phyloP scores from a whole-genome alignment of 2,797 vertebrate genomes.

The Pseudopleuronectes americanus region DNA sequence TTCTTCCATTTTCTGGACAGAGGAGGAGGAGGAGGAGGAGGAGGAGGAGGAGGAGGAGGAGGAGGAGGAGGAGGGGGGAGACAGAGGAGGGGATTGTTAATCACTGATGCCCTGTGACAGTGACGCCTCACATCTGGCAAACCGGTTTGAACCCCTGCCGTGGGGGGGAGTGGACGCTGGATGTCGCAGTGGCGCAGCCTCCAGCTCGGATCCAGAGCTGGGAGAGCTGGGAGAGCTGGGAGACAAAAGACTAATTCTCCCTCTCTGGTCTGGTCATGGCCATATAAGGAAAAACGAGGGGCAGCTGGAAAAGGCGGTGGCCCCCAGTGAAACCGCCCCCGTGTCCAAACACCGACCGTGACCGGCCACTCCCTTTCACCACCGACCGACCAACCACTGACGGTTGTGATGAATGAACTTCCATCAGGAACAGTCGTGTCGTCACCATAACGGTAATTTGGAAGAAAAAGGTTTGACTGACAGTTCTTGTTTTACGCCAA shows the following conservation, averaged over 20 bases:
- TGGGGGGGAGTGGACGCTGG: conserved; percentile 77
- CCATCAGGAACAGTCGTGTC: neutral
- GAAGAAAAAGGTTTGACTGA: conserved; percentile 33
- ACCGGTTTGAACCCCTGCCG: neutral
- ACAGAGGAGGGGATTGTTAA: neutral
- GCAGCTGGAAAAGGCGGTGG: conserved; percentile 42
- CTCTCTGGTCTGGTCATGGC: conserved; percentile 80
- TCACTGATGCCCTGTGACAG: neutral
- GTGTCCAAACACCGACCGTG: conserved; percentile 36
- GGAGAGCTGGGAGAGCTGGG: conserved; percentile 21
- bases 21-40: neutral
- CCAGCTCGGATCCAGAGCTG: conserved; percentile 15
- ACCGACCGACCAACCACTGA: too few species aligned
- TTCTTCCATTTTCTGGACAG: conserved; percentile 90
- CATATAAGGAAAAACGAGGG: conserved; percentile 94
- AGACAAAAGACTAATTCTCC: conserved; percentile 89
- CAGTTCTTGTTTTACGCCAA: too few species aligned
- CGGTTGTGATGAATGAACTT: conserved; percentile 4
- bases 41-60: neutral
- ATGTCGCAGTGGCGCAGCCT: conserved; percentile 80
- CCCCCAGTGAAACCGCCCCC: conserved; percentile 32
- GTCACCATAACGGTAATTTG: conserved; percentile 22
- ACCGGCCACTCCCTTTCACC: conserved; percentile 61
- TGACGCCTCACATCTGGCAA: neutral
- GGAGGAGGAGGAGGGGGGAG: too few species aligned